Base-by-base conservation (phyloP, 2,888 invertebrate genomes). In the Eilema depressum region DNA sequence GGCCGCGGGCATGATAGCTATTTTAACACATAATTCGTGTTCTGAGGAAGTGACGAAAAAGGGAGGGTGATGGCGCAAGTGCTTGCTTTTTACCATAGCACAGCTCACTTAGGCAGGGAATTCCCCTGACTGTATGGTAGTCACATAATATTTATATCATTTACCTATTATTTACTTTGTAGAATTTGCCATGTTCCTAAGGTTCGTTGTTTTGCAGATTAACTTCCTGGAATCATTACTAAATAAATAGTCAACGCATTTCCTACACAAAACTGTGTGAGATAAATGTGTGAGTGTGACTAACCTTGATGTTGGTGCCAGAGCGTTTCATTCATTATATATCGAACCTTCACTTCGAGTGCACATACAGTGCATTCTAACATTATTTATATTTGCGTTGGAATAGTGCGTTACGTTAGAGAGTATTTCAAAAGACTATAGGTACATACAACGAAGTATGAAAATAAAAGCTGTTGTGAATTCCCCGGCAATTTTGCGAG, bases 401-500 rank as follows among this genome's bases (percentile, higher is more conserved):
- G 67, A 76, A 47, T 30, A 41, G 57, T 62, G 56, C 67, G 37
- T n/a, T n/a, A n/a, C 66, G 20, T 62, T 53, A 10, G n/a, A n/a
- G 20, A n/a, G 53, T 17, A 33, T 33, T 33, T 33, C 33, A 60
- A 59, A 20, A 20, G n/a, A 37, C 25, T n/a, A 23, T 57, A 62
- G 67, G 68, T 66, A 71, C 56, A 30, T 64, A 62, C 68, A 66
- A n/a, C 41, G n/a, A 30, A 25, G 25, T 64, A 41, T 71, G 62
- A 69, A 65, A 75, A 73, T 83, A 81, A 78, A 78, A 78, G 80
- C 74, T 81, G 75, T 77, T 68, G 76, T 75, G 77, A 73, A 75
- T 76, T 78, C 74, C 66, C 73, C 70, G 74, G 59, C 67, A 65
- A 73, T 73, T 76, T 73, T 72, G 73, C 61, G 66, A 69, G 71